Percentiles rank a stretch among this genome's conserved stretches.
phyloP scores from a whole-genome alignment of 1,140 invertebrate species.

The Parasteatoda tepidariorum region DNA sequence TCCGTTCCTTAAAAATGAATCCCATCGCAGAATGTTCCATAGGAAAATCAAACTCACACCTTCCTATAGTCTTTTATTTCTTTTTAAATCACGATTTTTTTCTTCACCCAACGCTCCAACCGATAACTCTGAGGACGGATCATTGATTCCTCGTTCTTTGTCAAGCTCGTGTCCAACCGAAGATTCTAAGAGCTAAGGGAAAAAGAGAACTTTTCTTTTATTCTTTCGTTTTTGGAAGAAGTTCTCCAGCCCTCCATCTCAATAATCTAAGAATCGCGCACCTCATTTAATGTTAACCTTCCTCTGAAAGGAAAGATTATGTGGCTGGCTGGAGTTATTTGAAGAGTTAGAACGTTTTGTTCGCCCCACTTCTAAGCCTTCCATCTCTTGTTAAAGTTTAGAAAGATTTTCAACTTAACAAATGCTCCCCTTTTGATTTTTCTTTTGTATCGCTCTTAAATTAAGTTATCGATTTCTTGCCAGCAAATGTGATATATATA shows the following conservation, averaged over 20 bases:
- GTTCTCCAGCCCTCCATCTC: neutral
- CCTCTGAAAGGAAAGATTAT: neutral
- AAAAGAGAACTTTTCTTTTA: neutral
- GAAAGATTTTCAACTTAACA: neutral
- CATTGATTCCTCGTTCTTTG: neutral
- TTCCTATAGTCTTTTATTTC: neutral
- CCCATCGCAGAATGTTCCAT: neutral
- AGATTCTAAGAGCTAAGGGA: neutral
- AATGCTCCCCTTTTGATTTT: too few species aligned
- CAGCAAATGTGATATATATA: too few species aligned
- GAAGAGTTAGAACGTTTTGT: neutral
- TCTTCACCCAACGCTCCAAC: neutral
- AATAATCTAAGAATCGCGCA: neutral
- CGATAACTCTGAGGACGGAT: neutral
- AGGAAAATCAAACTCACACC: neutral
- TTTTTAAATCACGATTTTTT: neutral
- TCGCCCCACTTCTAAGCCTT: neutral
- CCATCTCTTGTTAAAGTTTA: neutral
- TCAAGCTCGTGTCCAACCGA: neutral
- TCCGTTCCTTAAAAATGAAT: neutral
- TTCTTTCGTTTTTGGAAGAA: neutral
- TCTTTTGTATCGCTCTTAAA: too few species aligned
- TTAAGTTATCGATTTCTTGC: too few species aligned
- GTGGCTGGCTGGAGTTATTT: neutral
- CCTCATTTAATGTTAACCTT: neutral